phyloP scores from a whole-genome alignment of 2,797 vertebrate genomes.

The Mustela erminea region DNA sequence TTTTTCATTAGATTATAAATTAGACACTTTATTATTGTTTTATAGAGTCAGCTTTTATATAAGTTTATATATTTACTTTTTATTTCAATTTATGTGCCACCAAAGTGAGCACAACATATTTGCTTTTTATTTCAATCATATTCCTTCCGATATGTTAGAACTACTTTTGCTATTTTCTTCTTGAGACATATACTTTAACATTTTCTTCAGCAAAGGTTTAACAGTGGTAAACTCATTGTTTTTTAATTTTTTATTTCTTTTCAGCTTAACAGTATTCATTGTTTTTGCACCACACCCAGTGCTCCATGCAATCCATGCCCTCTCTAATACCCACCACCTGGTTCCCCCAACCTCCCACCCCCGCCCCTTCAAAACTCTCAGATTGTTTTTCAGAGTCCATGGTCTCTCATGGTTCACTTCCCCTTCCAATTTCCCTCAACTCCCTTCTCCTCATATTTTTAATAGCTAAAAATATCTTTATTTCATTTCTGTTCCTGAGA shows the following conservation, averaged over 20 bases:
- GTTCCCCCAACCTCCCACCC: too few relatives aligned
- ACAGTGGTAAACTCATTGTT: not conserved
- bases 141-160: not conserved
- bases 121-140: not conserved
- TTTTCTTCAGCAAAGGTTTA: not conserved
- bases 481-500: constrained; percentile 11
- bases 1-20: constrained; percentile 27
- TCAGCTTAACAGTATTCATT: too few relatives aligned
- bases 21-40: constrained; percentile 22
- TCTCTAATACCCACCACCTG: too few relatives aligned
- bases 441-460: not conserved
- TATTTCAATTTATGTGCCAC: not conserved
- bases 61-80: constrained; percentile 9
- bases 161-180: constrained; percentile 46
- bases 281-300: too few relatives aligned
- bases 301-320: too few relatives aligned
- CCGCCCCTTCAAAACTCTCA: too few relatives aligned
- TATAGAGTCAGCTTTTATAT: constrained; percentile 58
- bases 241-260: not conserved
- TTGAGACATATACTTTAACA: constrained; percentile 15
- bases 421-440: too few relatives aligned
- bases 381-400: too few relatives aligned
- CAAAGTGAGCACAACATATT: not conserved
- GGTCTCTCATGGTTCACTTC: too few relatives aligned
- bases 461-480: not conserved